A percentile compares a stretch with the other conserved stretches of the same genome.
phyloP scores from a whole-genome alignment of 1,140 invertebrate species.

The Drosophila funebris region DNA sequence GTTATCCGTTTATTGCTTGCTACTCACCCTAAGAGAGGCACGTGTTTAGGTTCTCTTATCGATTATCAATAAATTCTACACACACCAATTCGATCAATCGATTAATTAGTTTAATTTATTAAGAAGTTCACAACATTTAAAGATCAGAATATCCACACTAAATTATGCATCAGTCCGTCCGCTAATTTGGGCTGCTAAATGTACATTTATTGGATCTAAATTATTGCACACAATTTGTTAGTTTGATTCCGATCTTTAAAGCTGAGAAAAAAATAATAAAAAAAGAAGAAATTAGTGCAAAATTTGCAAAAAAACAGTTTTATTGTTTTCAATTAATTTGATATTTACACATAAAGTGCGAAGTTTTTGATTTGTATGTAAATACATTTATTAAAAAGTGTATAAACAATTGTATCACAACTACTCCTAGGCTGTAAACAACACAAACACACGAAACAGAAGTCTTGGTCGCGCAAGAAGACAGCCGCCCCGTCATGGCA shows the following conservation, averaged over 20 bases:
- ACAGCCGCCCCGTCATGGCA: slow-evolving; percentile 84
- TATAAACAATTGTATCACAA: slow-evolving; percentile 65
- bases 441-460: slow-evolving; percentile 84
- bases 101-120: neutral
- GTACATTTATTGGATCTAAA: neutral
- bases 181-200: neutral
- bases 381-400: slow-evolving; percentile 43
- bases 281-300: slow-evolving; percentile 31
- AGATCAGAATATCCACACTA: slow-evolving; percentile 17
- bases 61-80: slow-evolving; percentile 4
- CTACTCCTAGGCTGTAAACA: slow-evolving; percentile 83
- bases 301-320: slow-evolving; percentile 5
- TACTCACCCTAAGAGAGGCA: slow-evolving; percentile 19
- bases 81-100: neutral
- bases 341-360: neutral
- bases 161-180: slow-evolving; percentile 14
- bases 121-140: too few species aligned
- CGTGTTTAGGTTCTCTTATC: slow-evolving; percentile 10
- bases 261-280: too few species aligned
- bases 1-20: slow-evolving; percentile 65
- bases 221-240: neutral
- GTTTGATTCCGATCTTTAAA: slow-evolving; percentile 25
- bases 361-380: slow-evolving; percentile 7
- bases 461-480: slow-evolving; percentile 84
- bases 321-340: neutral